Percentiles rank a stretch among this genome's conserved stretches.
These are phyloP conservation scores for Tortricodes alternella DNA, from an alignment of 2,888 invertebrate species.

Conservation along the genomic window DNA sequence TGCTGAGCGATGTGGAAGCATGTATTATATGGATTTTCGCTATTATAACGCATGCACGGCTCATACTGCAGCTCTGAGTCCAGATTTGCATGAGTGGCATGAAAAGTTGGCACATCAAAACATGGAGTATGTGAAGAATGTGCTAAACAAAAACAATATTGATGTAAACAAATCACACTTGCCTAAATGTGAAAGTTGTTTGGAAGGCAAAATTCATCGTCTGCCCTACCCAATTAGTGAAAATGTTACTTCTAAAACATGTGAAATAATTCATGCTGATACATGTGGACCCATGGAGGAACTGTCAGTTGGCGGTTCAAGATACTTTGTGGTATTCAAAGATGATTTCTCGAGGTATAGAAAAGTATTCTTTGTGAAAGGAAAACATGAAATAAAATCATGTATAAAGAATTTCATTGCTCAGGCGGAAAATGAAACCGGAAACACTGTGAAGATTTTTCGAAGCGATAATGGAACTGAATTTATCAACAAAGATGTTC, in stretches of 20 bases:
- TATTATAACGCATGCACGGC: background rate
- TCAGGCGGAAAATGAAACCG: slow-evolving; percentile 40
- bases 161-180: slow-evolving; percentile 11
- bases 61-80: background rate
- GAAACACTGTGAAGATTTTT: slow-evolving; percentile 38
- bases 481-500: slow-evolving; percentile 39
- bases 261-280: slow-evolving; percentile 39
- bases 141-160: slow-evolving; percentile 35
- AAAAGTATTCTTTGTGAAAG: slow-evolving; percentile 31
- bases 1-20: slow-evolving; percentile 1
- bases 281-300: slow-evolving; percentile 39
- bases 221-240: slow-evolving; percentile 35
- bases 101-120: slow-evolving; percentile 31
- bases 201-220: slow-evolving; percentile 36
- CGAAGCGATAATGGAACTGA: slow-evolving; percentile 45
- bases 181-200: slow-evolving; percentile 34
- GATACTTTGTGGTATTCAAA: slow-evolving; percentile 31
- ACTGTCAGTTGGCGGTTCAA: slow-evolving; percentile 32
- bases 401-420: slow-evolving; percentile 34
- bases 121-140: slow-evolving; percentile 17
- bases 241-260: slow-evolving; percentile 27
- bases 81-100: slow-evolving; percentile 31
- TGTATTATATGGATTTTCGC: slow-evolving; percentile 13
- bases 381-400: slow-evolving; percentile 23
- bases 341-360: slow-evolving; percentile 32